Evolutionary conservation across 2,113 vertebrate species (phyloP), one percentile per base, ranked within the genome.

Genomic region (Pogonocichla stellata): DNA sequence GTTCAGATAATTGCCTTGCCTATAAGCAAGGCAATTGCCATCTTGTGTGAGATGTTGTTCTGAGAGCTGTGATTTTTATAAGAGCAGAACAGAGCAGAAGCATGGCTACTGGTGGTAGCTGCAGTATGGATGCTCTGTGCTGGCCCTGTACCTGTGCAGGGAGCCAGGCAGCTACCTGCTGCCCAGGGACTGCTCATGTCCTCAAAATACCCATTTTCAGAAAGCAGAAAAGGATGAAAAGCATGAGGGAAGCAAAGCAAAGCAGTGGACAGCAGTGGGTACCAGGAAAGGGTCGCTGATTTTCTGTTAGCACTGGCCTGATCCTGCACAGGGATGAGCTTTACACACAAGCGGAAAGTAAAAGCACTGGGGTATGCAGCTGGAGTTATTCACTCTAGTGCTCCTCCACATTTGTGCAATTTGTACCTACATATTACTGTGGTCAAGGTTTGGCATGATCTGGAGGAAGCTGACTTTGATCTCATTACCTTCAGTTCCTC

Each of bases 81-180:
- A 56, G 42, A 64, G 28, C 47, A 29, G 6, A 38, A 15, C 3
- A 9, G 66, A 88, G 62, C 50, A 79, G 54, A 67, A 90, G 42
- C 26, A 9, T 1, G 5, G 57, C 45, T 65, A 23, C 51, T 70
- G 34, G 48, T 69, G 45, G 26, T 23, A 36, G 40, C 19, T 50
- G 58, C 26, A 48, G 36, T 5, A 5, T n/a, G 20, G 57, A 8
- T 50, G 40, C 36, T 31, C 29, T 4, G 31, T 71, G 42, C 26
- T 25, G 36, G 34, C 17, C 67, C 45, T 2, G 6, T 31, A n/a
- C 45, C 16, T 0, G 0, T 40, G 62, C 24, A 77, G 43, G 31
- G 12, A 51, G 60, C 51, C 40, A 33, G 16, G 65, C 53, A 79
- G 18, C 22, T 36, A 38, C 65, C 16, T 42, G 14, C 23, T 7